These are phyloP conservation scores for Saimiri boliviensis DNA, from an alignment of 2,113 vertebrate species.

Conservation along the genomic window DNA sequence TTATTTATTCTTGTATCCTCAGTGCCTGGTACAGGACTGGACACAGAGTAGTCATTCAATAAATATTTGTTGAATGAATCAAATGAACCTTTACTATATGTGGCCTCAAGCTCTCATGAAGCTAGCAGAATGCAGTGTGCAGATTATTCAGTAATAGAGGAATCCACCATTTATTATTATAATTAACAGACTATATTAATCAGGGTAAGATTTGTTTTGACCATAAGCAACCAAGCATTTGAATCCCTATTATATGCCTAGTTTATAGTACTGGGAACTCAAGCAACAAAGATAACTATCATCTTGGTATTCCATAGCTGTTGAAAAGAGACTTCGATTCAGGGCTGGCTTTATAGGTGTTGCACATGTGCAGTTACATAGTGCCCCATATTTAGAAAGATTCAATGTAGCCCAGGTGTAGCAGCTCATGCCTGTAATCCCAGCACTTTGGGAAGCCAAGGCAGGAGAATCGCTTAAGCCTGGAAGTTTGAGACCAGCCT, in stretches of 20 bases:
- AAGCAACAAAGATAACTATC: not conserved
- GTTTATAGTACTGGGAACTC: not conserved
- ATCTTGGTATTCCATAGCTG: not conserved
- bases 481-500: too few species aligned
- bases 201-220: not conserved
- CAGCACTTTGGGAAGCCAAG: too few species aligned
- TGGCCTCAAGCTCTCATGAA: not conserved
- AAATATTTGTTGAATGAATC: conserved; percentile 52
- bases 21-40: not conserved
- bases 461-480: too few species aligned
- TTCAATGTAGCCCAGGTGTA: too few species aligned
- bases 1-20: conserved; percentile 41
- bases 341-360: not conserved
- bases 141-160: not conserved
- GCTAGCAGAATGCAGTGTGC: not conserved
- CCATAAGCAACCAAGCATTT: not conserved
- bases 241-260: not conserved
- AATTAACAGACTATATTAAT: not conserved
- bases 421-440: too few species aligned
- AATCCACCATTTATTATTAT: not conserved
- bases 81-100: not conserved
- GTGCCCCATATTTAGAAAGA: not conserved
- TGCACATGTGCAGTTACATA: not conserved
- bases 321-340: not conserved
- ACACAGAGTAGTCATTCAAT: conserved; percentile 40